A percentile compares a stretch with the other conserved stretches of the same genome.
These are phyloP conservation scores for Nibea albiflora DNA, from an alignment of 2,113 vertebrate genomes.

Conservation along the genomic window DNA sequence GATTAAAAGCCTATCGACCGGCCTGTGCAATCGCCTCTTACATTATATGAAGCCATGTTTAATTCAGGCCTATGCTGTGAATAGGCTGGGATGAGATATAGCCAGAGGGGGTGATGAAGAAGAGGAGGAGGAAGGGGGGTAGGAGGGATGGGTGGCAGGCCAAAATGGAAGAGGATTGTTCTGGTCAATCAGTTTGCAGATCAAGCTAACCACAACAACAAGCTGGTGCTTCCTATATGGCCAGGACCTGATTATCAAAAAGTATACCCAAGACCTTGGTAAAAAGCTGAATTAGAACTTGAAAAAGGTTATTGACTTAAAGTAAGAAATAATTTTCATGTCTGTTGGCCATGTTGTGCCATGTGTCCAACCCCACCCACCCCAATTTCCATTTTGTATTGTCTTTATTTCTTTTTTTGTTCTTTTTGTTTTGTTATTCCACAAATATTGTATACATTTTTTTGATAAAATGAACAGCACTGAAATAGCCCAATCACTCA, in stretches of 20 bases:
- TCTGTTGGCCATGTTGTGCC: no score
- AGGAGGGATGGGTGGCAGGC: background rate
- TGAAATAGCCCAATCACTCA: no score
- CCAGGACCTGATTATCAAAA: background rate
- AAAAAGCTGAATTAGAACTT: background rate
- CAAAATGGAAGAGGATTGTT: background rate
- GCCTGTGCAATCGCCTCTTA: slow-evolving; percentile 67
- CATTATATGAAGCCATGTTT: slow-evolving; percentile 81
- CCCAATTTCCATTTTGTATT: background rate
- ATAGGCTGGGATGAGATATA: slow-evolving; percentile 52
- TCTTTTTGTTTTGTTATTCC: background rate
- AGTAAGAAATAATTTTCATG: background rate
- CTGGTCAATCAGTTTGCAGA: slow-evolving; percentile 1
- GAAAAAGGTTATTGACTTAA: background rate
- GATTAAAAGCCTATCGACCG: slow-evolving; percentile 83
- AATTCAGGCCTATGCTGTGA: slow-evolving; percentile 70
- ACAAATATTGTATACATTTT: no score
- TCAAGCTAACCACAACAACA: background rate
- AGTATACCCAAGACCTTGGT: background rate
- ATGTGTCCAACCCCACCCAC: background rate
- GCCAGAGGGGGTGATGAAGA: slow-evolving; percentile 6
- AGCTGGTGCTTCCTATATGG: background rate
- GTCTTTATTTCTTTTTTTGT: background rate
- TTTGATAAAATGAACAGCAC: no score
- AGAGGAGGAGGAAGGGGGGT: background rate